Percentiles rank a stretch among this genome's conserved stretches.
Evolutionary conservation across 2,113 vertebrate species (phyloP).

Genomic region (Lethenteron camtschaticum): DNA sequence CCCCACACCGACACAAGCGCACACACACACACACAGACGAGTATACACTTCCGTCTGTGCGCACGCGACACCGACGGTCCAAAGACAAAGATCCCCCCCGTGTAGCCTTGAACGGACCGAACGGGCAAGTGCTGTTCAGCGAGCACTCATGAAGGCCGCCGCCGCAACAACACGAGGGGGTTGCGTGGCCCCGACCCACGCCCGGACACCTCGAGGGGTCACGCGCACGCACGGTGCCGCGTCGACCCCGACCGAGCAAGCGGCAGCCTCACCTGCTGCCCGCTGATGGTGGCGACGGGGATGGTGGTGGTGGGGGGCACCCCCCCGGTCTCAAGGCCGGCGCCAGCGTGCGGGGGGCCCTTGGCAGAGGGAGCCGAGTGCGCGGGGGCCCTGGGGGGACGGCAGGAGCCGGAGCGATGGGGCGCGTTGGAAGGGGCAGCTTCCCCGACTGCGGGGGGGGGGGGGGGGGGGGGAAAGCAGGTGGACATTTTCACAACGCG

Average conservation of each 20-base stretch:
- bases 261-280: background rate
- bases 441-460: background rate
- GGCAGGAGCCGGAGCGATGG: conserved; percentile 2
- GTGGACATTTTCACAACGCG: background rate
- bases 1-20: too few species aligned
- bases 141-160: background rate
- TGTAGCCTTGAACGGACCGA: background rate
- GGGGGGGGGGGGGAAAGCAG: background rate
- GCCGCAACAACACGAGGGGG: background rate
- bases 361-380: background rate
- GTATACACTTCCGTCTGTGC: too few species aligned
- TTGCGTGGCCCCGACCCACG: background rate
- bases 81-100: background rate
- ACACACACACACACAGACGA: too few species aligned
- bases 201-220: background rate
- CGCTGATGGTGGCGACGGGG: conserved; percentile 1
- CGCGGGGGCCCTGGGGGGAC: background rate
- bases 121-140: background rate
- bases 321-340: background rate
- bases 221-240: background rate
- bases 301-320: background rate
- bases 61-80: too few species aligned
- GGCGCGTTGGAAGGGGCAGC: background rate
- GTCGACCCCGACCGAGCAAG: background rate
- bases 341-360: background rate